Evolutionary conservation across 2,888 invertebrate species (phyloP).

Genomic region (Seira sanloemensis): DNA sequence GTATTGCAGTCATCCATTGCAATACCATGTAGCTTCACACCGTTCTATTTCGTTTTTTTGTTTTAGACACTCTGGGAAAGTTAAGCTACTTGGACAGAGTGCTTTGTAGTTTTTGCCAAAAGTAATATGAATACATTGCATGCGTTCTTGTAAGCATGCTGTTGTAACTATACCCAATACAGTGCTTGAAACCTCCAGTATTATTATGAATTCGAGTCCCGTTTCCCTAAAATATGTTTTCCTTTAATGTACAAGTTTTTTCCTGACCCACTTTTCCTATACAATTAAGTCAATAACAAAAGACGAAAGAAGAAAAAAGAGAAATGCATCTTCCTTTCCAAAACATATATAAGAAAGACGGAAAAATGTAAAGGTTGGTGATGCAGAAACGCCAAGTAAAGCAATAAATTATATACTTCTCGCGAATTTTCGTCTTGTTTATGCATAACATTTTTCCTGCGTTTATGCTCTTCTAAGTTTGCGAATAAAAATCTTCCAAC

Average conservation of each 20-base stretch:
- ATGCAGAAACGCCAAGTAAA: slow-evolving; percentile 61
- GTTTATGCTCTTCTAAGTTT: not conserved
- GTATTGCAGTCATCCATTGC: slow-evolving; percentile 36
- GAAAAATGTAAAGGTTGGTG: slow-evolving; percentile 42
- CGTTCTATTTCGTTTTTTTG: not conserved
- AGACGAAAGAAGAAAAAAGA: slow-evolving; percentile 17
- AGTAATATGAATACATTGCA: too few species aligned
- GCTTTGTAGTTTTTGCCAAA: too few species aligned
- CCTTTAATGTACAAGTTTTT: slow-evolving; percentile 13
- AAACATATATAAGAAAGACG: slow-evolving; percentile 8
- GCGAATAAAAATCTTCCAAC: too few species aligned
- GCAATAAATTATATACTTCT: slow-evolving; percentile 56
- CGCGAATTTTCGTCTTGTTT: not conserved
- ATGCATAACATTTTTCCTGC: slow-evolving; percentile 1
- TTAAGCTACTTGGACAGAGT: too few species aligned
- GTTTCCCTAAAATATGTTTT: slow-evolving; percentile 43
- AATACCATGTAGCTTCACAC: not conserved
- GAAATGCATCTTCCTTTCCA: slow-evolving; percentile 44
- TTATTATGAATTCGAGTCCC: slow-evolving; percentile 31
- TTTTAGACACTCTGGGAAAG: not conserved
- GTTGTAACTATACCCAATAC: too few species aligned
- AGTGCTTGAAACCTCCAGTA: too few species aligned
- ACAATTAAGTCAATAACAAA: slow-evolving; percentile 18
- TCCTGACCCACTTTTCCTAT: slow-evolving; percentile 42
- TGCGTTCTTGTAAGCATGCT: too few species aligned